Percentiles rank a stretch among this genome's conserved stretches.
phyloP scores from a whole-genome alignment of 23 tunicate species.

The Phallusia fumigata region DNA sequence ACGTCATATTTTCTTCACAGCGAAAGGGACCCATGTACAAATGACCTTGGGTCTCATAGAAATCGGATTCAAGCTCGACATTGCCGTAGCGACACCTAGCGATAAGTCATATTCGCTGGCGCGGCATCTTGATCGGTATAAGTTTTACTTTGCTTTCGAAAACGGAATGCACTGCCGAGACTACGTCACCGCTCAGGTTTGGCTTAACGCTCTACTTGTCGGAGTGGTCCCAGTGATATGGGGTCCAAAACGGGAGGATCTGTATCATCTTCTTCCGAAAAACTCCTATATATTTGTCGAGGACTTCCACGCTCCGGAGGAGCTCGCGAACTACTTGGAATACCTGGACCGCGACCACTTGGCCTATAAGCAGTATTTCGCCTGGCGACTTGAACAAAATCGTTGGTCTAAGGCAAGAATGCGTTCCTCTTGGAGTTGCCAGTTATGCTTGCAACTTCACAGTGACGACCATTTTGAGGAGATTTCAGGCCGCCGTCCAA shows the following conservation, averaged over 20 bases:
- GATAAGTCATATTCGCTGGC: not conserved
- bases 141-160: slow-evolving; percentile 77
- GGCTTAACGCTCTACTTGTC: slow-evolving; percentile 28
- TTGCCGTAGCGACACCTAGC: not conserved
- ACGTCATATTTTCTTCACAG: not conserved
- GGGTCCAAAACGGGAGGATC: slow-evolving; percentile 46
- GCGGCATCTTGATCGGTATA: slow-evolving; percentile 17
- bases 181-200: slow-evolving; percentile 34
- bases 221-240: slow-evolving; percentile 61
- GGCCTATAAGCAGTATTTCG: slow-evolving; percentile 29
- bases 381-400: slow-evolving; percentile 18
- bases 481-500: slow-evolving; percentile 18
- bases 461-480: slow-evolving; percentile 29
- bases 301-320: slow-evolving; percentile 27
- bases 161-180: slow-evolving; percentile 59
- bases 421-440: slow-evolving; percentile 11
- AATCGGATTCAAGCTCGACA: not conserved
- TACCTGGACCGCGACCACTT: slow-evolving; percentile 25
- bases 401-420: not conserved
- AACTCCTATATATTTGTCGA: slow-evolving; percentile 49
- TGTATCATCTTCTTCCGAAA: slow-evolving; percentile 30
- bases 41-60: not conserved
- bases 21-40: not conserved
- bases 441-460: slow-evolving; percentile 30
- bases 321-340: slow-evolving; percentile 28